Conservation (phyloP, 2,797 vertebrate species). For the Acanthurus tractus region DNA sequence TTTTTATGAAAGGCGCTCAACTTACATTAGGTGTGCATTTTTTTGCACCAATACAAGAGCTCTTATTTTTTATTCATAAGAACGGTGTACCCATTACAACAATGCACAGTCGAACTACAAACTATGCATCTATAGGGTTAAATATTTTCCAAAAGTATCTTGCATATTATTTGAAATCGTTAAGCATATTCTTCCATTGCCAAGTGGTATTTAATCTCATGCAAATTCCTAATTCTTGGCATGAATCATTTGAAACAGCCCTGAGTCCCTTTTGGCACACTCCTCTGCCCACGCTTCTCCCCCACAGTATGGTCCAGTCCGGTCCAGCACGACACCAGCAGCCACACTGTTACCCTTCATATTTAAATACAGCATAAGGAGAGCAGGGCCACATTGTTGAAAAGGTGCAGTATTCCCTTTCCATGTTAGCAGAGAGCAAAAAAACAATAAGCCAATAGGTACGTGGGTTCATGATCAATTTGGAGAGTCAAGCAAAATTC, state of each 20-base stretch:
- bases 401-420: conserved; percentile 85
- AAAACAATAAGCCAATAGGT: conserved; percentile 50
- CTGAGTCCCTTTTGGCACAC: conserved; percentile 31
- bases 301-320: conserved; percentile 64
- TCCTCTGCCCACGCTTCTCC: conserved; percentile 46
- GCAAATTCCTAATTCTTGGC: background rate
- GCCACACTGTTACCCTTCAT: conserved; percentile 53
- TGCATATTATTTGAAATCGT: too few species aligned
- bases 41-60: background rate
- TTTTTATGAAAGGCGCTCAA: background rate
- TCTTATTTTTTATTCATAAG: background rate
- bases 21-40: background rate
- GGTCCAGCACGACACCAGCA: conserved; percentile 60
- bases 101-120: conserved; percentile 4
- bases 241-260: conserved; percentile 7
- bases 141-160: too few species aligned
- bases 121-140: background rate
- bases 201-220: too few species aligned
- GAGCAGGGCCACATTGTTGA: conserved; percentile 68
- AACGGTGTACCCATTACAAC: background rate
- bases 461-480: conserved; percentile 45
- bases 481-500: conserved; percentile 15
- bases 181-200: too few species aligned
- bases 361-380: conserved; percentile 63
- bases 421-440: conserved; percentile 62